Evolutionary conservation across 2,888 invertebrate genomes (phyloP).

Genomic region (Sarcophaga subvicina): DNA sequence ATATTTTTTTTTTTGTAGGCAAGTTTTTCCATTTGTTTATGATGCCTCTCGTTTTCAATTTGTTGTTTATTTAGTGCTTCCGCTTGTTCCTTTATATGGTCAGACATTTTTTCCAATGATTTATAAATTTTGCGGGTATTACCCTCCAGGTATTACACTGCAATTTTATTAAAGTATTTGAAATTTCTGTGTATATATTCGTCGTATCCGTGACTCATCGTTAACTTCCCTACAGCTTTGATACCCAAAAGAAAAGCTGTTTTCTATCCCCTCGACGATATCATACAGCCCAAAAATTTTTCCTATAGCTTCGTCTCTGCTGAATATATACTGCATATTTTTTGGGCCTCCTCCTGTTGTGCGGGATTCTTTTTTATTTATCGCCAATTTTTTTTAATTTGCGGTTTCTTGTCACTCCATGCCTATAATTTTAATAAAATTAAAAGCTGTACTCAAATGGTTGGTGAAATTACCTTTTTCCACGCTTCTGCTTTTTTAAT

Average conservation of each 20-base stretch:
- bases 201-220: neutral
- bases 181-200: conserved; percentile 4
- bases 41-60: conserved; percentile 11
- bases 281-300: neutral
- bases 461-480: neutral
- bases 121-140: neutral
- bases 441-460: neutral
- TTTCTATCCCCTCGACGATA: neutral
- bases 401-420: conserved; percentile 13
- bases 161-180: conserved; percentile 11
- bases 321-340: neutral
- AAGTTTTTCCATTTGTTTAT: conserved; percentile 5
- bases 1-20: conserved; percentile 10
- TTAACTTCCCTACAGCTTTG: no score
- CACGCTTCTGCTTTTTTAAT: conserved; percentile 1
- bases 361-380: neutral
- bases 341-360: neutral
- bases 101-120: neutral
- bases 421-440: neutral
- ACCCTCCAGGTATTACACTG: neutral
- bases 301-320: neutral
- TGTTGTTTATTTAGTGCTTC: neutral
- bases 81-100: neutral
- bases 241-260: no score
- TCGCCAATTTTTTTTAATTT: conserved; percentile 3